Base-by-base conservation (phyloP, 2,797 vertebrate species). In the Hemibagrus guttatus region DNA sequence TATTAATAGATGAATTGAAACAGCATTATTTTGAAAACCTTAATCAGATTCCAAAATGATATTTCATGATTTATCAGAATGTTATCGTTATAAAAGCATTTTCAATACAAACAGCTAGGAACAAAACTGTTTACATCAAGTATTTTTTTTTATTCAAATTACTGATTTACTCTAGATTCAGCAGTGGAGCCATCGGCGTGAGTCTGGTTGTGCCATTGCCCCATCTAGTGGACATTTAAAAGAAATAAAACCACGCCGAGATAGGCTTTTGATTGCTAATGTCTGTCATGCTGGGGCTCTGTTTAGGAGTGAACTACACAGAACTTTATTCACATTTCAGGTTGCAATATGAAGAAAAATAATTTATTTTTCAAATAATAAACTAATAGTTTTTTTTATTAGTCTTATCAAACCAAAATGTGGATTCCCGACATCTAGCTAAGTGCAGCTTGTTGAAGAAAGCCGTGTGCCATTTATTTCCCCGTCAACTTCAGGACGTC, bases 401-500 rank as follows among this genome's bases (percentile, higher is more conserved):
- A 39, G 1, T 68, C 12, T 26, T 75, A 31, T 9, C n/a, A 26
- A 58, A 46, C 4, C 35, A 31, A 59, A 61, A 66, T n/a, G 28
- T 69, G 16, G 4, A n/a, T 66, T 46, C 52, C 19, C 8, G 28
- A 54, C 31, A 71, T 71, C 9, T 16, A 61, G 16, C 31, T 46
- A 56, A 58, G 17, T 46, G 71, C 31, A 46, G 58, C 6, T 26
- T 39, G 56, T 69, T 59, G 4, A 76, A 23, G 19, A 23, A 19
- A n/a, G 7, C 3, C 28, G 4, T 39, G 12, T 5, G 19, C 1
- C 82, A 74, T 58, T 94, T 90, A 97, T 90, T 96, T 96, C 46
- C 93, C 91, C 0, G 92, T 91, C 84, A 97, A 93, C 83, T 95
- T 95, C 71, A 97, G 93, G 63, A 97, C 95, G 23, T 93, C 90